Percentiles rank a stretch among this genome's conserved stretches.
Conservation (phyloP, 2,888 invertebrate genomes). For the Lacanobia wlatinum region DNA sequence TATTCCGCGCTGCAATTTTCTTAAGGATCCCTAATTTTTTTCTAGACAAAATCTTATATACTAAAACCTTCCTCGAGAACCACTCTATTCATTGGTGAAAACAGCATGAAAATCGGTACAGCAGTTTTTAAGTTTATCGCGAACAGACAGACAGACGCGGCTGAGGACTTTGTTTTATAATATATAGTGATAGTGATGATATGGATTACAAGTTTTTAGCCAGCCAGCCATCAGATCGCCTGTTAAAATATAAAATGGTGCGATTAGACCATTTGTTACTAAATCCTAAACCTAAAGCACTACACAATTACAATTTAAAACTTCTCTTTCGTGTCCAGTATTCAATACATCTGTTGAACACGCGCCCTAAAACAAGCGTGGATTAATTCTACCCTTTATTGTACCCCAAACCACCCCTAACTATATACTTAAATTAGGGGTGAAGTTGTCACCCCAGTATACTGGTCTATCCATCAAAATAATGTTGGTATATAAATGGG, state of each 20-base stretch:
- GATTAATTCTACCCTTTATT: slow-evolving; percentile 68
- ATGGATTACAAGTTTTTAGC: not conserved
- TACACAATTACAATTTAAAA: slow-evolving; percentile 40
- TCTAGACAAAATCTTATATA: too few relatives aligned
- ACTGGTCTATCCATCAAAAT: slow-evolving; percentile 64
- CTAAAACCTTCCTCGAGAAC: too few relatives aligned
- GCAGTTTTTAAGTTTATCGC: too few relatives aligned
- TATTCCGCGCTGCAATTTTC: too few relatives aligned
- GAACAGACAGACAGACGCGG: too few relatives aligned
- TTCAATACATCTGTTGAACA: slow-evolving; percentile 53
- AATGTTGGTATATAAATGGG: slow-evolving; percentile 43
- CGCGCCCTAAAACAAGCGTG: slow-evolving; percentile 60
- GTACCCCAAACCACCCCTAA: slow-evolving; percentile 59
- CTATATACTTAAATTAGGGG: slow-evolving; percentile 67
- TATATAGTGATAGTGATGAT: not conserved
- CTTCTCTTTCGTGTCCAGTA: slow-evolving; percentile 35
- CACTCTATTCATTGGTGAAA: too few relatives aligned
- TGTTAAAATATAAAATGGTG: not conserved
- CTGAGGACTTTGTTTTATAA: too few relatives aligned
- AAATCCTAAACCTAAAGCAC: slow-evolving; percentile 13
- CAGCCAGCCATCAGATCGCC: not conserved
- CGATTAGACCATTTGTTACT: slow-evolving; percentile 1
- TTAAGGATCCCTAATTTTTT: too few relatives aligned
- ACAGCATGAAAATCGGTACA: too few relatives aligned
- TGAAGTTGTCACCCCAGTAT: slow-evolving; percentile 64